Conservation (phyloP, 2,797 vertebrate genomes). For the Ataeniobius toweri region DNA sequence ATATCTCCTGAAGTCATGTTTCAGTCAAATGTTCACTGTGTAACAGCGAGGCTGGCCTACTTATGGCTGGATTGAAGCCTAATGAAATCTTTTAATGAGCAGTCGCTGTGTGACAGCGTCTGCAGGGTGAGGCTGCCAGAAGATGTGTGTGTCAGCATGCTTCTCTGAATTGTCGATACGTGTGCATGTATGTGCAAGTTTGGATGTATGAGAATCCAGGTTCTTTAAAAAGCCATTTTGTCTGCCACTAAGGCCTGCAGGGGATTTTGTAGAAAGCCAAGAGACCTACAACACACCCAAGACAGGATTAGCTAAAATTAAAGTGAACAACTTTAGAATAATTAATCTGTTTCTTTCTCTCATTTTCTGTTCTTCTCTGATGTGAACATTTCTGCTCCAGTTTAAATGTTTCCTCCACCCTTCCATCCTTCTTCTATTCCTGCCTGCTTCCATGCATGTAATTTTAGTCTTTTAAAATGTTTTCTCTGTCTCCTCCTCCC, state of each 20-base stretch:
- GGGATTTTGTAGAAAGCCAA: constrained; percentile 8
- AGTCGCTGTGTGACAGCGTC: constrained; percentile 52
- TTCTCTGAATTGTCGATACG: neutral
- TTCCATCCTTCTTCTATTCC: neutral
- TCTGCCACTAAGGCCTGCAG: constrained; percentile 22
- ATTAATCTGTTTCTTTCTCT: constrained; percentile 36
- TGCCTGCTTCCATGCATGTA: constrained; percentile 53
- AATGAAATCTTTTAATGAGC: constrained; percentile 76
- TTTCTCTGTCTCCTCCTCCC: constrained; percentile 65
- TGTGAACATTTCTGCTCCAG: constrained; percentile 30
- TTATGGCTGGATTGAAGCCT: constrained; percentile 68
- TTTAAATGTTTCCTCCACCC: constrained; percentile 22
- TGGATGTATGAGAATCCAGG: constrained; percentile 10
- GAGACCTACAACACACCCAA: neutral
- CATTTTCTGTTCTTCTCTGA: constrained; percentile 10
- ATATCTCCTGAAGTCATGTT: constrained; percentile 68
- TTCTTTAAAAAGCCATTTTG: constrained; percentile 22
- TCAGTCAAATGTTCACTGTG: constrained; percentile 56
- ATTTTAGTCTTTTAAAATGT: constrained; percentile 70
- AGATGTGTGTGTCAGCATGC: constrained; percentile 16
- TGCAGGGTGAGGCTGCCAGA: constrained; percentile 37
- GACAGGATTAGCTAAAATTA: constrained; percentile 44
- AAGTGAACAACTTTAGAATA: constrained; percentile 42
- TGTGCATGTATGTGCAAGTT: neutral
- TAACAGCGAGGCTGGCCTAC: constrained; percentile 56